Percentiles rank a stretch among this genome's conserved stretches.
These are phyloP conservation scores for Empidonax alnorum DNA, from an alignment of 2,113 vertebrate genomes.

Conservation along the genomic window DNA sequence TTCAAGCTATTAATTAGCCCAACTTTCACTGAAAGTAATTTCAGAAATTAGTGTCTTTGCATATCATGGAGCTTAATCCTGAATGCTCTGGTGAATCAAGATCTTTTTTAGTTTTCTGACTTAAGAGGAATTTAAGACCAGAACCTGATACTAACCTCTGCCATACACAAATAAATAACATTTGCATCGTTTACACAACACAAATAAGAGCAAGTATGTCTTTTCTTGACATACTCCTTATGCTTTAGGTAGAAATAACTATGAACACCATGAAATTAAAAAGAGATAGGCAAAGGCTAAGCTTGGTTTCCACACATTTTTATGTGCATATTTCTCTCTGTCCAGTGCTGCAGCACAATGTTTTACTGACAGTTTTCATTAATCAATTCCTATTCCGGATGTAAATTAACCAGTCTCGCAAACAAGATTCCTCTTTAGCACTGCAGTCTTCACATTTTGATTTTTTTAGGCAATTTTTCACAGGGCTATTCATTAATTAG, in stretches of 20 bases:
- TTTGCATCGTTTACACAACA: background rate
- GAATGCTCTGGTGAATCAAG: background rate
- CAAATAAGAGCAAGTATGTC: background rate
- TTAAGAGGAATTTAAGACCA: background rate
- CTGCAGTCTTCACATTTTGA: conserved; percentile 10
- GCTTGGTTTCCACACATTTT: background rate
- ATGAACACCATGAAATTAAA: background rate
- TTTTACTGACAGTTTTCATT: conserved; percentile 32
- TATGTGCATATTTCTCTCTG: background rate
- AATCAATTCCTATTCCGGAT: conserved; percentile 15
- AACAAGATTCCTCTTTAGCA: conserved; percentile 31
- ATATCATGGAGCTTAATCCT: background rate
- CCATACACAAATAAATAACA: background rate
- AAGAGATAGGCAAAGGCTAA: background rate
- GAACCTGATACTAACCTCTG: background rate
- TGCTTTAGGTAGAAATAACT: background rate
- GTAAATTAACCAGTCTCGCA: conserved; percentile 27
- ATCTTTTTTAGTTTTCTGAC: background rate
- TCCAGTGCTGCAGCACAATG: background rate
- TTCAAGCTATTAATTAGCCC: conserved; percentile 33
- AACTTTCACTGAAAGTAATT: conserved; percentile 13
- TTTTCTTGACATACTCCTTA: background rate
- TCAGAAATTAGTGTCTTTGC: conserved; percentile 27
- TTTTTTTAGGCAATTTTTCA: conserved; percentile 49
- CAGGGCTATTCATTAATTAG: conserved; percentile 62